Base-by-base conservation (phyloP, 2,797 vertebrate species). In the Xerus rutilus region DNA sequence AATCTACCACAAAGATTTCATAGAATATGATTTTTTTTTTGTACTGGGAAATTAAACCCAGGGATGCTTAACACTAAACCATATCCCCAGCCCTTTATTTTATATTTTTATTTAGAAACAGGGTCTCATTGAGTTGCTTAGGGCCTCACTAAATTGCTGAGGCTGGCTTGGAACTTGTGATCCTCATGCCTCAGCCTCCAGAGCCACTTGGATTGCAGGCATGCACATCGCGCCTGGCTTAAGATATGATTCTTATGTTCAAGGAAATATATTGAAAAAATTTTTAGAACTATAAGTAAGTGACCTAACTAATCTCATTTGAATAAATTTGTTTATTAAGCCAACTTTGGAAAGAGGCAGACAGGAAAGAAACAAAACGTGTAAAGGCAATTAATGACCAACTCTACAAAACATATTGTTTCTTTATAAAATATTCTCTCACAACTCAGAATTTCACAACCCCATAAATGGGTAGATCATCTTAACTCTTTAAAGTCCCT, bases 211-310 rank as follows among this genome's bases (percentile, higher is more conserved):
- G 20, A 57, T 57, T 57, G 20, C 54, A 57, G 54, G 54, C 7
- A 5, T 57, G 20, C 54, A 2, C 54, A 57, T 2, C 20, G 54
- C 1, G 6, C 17, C 54, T 17, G 7, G 20, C 54, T 57, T 90
- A 65, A 95, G 91, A 89, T 39, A 12, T 39, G 28, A 4, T 70
- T 78, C 39, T 59, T 86, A 69, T 35, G 49, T 90, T 89, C 49
- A 78, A 86, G 28, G 35, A 96, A 87, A 78, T 64, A 65, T 13
- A 93, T 73, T 59, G 8, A 59, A 47, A 77, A 94, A 96, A 32
- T 18, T 83, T 93, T 95, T 86, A 92, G 62, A 84, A 72, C 25
- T 64, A 83, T 25, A 91, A 91, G 28, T 84, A 91, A 62, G 47
- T 39, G 52, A 94, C 21, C 21, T 91, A n/a, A 47, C 76, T 83